Percentiles rank a stretch among this genome's conserved stretches.
phyloP scores from a whole-genome alignment of 2,888 invertebrate species.

The Dicyrtoma fusca region DNA sequence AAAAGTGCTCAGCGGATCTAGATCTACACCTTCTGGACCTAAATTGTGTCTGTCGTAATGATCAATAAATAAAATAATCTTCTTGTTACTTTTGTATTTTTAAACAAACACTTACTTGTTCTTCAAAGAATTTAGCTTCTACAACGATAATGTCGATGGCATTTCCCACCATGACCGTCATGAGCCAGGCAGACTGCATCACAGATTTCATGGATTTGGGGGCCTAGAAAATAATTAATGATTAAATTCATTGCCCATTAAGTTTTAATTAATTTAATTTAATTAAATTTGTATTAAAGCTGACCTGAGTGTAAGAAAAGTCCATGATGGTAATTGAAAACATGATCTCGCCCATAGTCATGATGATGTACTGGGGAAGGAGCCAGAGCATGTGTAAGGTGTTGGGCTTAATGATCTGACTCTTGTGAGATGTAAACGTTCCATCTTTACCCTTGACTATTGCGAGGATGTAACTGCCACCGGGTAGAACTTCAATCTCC shows the following conservation, averaged over 20 bases:
- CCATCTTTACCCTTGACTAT: not conserved
- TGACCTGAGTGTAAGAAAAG: conserved; percentile 86
- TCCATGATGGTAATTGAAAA: conserved; percentile 94
- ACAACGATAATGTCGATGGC: conserved; percentile 87
- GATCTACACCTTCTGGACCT: too few species aligned
- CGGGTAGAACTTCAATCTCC: not conserved
- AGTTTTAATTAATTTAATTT: not conserved
- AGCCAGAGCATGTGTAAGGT: conserved; percentile 80
- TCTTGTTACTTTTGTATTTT: not conserved
- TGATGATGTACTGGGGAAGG: conserved; percentile 87
- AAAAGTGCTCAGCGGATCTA: too few species aligned
- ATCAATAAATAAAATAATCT: not conserved
- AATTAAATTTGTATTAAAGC: not conserved
- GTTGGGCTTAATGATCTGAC: conserved; percentile 64
- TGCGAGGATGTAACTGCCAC: conserved; percentile 20
- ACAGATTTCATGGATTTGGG: conserved; percentile 69
- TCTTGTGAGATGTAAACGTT: too few species aligned
- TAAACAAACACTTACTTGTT: conserved; percentile 65
- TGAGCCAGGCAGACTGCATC: conserved; percentile 85
- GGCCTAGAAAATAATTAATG: not conserved
- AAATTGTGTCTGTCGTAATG: too few species aligned
- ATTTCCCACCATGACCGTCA: conserved; percentile 93
- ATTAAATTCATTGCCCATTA: not conserved
- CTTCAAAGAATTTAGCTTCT: conserved; percentile 74
- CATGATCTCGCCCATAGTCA: conserved; percentile 92